phyloP scores from a whole-genome alignment of 2,113 vertebrate genomes.

The Microtus richardsoni region DNA sequence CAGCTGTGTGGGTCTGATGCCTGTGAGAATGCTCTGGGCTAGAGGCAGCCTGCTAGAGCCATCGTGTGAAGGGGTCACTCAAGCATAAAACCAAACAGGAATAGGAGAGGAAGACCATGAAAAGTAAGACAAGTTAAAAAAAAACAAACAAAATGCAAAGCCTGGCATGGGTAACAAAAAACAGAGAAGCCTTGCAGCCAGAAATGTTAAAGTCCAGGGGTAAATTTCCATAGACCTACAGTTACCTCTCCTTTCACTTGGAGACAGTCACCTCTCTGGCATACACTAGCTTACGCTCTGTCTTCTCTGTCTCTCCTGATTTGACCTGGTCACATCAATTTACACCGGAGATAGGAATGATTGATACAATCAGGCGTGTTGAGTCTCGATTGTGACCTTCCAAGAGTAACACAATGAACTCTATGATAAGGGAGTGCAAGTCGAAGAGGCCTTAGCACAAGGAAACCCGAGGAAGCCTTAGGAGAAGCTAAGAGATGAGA shows the following conservation, averaged over 20 bases:
- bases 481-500: accelerated
- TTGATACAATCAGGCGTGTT: neutral
- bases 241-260: neutral
- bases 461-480: accelerated
- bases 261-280: neutral
- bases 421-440: neutral
- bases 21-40: neutral
- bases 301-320: neutral
- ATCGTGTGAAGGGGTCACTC: neutral
- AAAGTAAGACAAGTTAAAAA: neutral
- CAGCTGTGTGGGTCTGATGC: neutral
- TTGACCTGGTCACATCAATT: neutral
- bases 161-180: neutral
- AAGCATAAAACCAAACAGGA: neutral
- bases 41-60: neutral
- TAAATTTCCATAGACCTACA: neutral
- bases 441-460: neutral
- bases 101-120: neutral
- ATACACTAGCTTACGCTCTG: accelerated
- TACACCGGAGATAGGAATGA: neutral
- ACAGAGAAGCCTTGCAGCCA: neutral
- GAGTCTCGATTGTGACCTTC: neutral
- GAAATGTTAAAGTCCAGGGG: neutral
- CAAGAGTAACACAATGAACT: neutral
- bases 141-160: neutral